phyloP scores from a whole-genome alignment of 2,113 vertebrate genomes.

The Phalacrocorax carbo region DNA sequence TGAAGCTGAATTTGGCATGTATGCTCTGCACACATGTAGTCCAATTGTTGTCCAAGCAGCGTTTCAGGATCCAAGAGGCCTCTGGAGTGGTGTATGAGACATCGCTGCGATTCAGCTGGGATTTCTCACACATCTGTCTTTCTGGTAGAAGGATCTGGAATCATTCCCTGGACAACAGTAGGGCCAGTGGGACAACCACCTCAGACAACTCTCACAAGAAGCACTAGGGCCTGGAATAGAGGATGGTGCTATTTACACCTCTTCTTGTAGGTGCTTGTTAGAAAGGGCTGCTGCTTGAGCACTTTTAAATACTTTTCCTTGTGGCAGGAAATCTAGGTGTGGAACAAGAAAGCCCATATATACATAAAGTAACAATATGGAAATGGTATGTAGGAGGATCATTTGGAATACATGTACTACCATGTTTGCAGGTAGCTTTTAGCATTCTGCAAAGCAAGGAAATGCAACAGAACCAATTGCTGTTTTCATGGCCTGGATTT shows the following conservation, averaged over 20 bases:
- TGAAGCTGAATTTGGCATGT: slow-evolving; percentile 45
- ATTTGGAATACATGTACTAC: neutral
- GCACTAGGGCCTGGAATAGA: neutral
- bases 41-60: slow-evolving; percentile 28
- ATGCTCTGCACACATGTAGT: slow-evolving; percentile 4
- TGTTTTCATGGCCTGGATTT: neutral
- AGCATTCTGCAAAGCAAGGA: neutral
- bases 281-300: neutral
- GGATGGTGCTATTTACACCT: neutral
- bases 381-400: neutral
- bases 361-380: neutral
- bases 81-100: slow-evolving; percentile 30
- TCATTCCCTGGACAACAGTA: neutral
- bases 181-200: neutral
- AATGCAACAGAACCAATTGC: neutral
- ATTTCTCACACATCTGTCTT: slow-evolving; percentile 50
- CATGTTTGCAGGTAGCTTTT: neutral
- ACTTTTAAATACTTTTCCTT: neutral
- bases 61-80: slow-evolving; percentile 45
- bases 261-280: neutral
- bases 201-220: neutral
- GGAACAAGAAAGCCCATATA: neutral
- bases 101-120: neutral
- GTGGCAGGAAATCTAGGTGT: neutral
- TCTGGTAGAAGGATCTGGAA: slow-evolving; percentile 31